These are phyloP conservation scores for Thamnaconus septentrionalis DNA, from an alignment of 2,113 vertebrate genomes.

Conservation along the genomic window DNA sequence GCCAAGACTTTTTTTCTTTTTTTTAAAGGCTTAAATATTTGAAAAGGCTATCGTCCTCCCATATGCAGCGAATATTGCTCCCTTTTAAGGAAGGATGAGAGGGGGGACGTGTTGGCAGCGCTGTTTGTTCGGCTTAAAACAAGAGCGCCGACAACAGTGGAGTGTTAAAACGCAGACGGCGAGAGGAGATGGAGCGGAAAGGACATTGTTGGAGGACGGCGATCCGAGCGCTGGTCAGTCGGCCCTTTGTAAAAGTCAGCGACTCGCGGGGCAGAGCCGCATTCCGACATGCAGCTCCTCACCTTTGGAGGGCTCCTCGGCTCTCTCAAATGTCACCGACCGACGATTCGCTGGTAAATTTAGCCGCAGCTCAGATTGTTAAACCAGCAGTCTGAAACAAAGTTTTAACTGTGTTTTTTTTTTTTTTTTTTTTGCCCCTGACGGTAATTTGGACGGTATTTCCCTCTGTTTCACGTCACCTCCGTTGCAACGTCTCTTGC, in stretches of 20 bases:
- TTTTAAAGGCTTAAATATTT: slow-evolving; percentile 31
- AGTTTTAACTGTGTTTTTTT: neutral
- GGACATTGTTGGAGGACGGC: neutral
- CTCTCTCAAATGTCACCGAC: no score
- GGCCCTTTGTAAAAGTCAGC: no score
- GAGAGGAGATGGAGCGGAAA: neutral
- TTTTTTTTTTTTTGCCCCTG: neutral
- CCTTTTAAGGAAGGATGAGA: slow-evolving; percentile 21
- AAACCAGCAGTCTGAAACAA: neutral
- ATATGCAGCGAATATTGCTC: slow-evolving; percentile 24
- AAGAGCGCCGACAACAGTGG: neutral
- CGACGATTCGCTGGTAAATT: no score
- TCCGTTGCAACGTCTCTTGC: no score
- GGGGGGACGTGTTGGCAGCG: slow-evolving; percentile 4
- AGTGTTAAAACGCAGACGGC: neutral
- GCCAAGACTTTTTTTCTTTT: neutral
- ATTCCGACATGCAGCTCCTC: no score
- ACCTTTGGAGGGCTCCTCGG: no score
- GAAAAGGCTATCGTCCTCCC: slow-evolving; percentile 32
- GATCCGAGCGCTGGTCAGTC: no score
- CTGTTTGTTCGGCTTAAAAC: neutral
- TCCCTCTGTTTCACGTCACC: no score
- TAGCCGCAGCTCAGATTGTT: neutral
- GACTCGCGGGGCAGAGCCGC: no score
- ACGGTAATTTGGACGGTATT: no score